Evolutionary conservation across 2,113 vertebrate species (phyloP).

Genomic region (Eudyptes chrysolophus): DNA sequence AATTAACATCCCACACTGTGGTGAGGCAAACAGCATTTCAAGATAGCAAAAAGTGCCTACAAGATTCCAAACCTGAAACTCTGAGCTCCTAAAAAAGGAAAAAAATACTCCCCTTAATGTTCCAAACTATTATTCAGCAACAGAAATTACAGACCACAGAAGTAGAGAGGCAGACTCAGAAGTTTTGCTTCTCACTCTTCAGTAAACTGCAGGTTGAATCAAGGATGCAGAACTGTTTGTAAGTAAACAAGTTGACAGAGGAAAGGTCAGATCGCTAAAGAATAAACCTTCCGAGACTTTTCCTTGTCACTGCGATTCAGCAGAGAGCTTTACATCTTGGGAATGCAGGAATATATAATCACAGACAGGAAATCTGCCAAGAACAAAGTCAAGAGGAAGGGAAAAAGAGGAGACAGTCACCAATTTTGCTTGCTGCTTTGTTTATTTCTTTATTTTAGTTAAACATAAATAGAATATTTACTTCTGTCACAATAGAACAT

Average conservation of each 20-base stretch:
- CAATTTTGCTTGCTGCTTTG: not conserved
- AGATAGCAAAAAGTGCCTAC: not conserved
- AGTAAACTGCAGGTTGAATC: slow-evolving; percentile 46
- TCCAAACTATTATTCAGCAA: not conserved
- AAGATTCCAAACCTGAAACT: not conserved
- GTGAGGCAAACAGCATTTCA: not conserved
- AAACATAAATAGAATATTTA: not conserved
- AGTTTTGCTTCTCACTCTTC: slow-evolving; percentile 29
- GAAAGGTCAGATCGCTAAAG: slow-evolving; percentile 53
- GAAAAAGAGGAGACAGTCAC: not conserved
- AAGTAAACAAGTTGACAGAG: slow-evolving; percentile 62
- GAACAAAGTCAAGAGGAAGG: not conserved
- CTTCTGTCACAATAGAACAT: not conserved
- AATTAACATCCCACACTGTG: not conserved
- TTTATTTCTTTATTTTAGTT: not conserved
- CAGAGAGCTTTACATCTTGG: not conserved
- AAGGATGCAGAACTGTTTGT: slow-evolving; percentile 40
- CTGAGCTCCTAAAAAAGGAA: not conserved
- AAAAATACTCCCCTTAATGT: not conserved
- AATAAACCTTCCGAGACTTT: slow-evolving; percentile 41
- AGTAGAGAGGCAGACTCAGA: not conserved
- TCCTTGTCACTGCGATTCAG: slow-evolving; percentile 20
- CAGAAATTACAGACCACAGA: not conserved
- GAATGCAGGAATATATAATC: not conserved
- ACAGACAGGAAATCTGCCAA: not conserved